Evolutionary conservation across 2,113 vertebrate genomes (phyloP).

Genomic region (Sterna hirundo): DNA sequence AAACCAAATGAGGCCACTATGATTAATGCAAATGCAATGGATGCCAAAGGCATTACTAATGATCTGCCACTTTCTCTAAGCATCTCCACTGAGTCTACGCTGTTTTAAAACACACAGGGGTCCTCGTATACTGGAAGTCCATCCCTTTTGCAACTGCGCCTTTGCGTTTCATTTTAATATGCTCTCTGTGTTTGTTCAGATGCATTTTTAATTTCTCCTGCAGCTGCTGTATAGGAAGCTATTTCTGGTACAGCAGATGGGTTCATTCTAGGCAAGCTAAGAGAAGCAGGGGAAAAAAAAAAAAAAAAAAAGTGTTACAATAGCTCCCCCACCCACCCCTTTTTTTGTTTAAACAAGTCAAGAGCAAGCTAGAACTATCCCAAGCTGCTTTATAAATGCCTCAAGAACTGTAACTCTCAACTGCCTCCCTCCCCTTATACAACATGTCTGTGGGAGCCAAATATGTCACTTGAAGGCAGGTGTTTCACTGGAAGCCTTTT

Average conservation of each 20-base stretch:
- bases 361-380: not conserved
- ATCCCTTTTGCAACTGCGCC: not conserved
- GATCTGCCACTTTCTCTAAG: conserved; percentile 36
- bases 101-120: conserved; percentile 4
- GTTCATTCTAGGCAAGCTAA: conserved; percentile 20
- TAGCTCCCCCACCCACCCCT: not conserved
- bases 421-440: not conserved
- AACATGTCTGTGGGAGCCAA: not conserved
- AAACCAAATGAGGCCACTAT: conserved; percentile 54
- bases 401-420: not conserved
- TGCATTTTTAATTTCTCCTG: conserved; percentile 28
- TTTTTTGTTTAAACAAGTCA: not conserved
- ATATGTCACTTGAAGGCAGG: not conserved
- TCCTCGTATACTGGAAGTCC: not conserved
- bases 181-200: conserved; percentile 9
- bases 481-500: not conserved
- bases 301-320: not conserved
- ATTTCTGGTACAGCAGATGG: conserved; percentile 49
- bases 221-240: conserved; percentile 26
- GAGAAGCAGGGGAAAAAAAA: not conserved
- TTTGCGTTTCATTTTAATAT: conserved; percentile 43
- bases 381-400: not conserved
- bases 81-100: not conserved
- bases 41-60: conserved; percentile 50
- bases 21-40: conserved; percentile 65